These are phyloP conservation scores for Sula dactylatra DNA, from an alignment of 2,113 vertebrate species.

Conservation along the genomic window DNA sequence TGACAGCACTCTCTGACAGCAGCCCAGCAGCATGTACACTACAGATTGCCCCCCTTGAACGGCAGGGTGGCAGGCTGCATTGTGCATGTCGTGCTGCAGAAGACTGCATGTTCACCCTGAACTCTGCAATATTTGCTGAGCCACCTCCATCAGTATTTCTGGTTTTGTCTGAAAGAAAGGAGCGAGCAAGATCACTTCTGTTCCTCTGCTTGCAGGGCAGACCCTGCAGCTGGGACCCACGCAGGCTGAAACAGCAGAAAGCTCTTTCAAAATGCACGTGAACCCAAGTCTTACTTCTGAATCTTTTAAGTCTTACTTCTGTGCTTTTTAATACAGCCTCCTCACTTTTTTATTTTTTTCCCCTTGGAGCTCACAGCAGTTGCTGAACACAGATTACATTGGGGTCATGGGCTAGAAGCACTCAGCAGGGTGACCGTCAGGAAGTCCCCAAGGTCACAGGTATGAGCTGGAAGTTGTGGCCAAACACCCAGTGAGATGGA, in stretches of 20 bases:
- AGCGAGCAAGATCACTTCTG: not conserved
- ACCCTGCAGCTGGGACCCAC: not conserved
- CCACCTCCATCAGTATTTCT: not conserved
- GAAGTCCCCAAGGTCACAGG: not conserved
- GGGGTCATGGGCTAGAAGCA: not conserved
- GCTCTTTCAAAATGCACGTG: not conserved
- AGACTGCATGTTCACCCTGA: not conserved
- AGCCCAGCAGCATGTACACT: too few species aligned
- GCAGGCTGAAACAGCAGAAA: not conserved
- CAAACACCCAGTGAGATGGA: not conserved
- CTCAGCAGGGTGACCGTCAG: not conserved
- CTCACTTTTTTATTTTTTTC: not conserved
- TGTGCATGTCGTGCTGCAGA: not conserved
- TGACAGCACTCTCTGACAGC: not conserved
- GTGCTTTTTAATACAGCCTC: not conserved
- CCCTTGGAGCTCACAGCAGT: not conserved
- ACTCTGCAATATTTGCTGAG: not conserved
- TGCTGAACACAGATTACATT: accelerated
- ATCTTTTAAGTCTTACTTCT: not conserved
- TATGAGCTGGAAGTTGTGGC: not conserved
- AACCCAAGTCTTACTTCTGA: not conserved
- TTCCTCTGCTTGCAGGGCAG: not conserved
- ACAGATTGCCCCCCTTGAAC: not conserved
- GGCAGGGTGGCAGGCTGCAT: not conserved
- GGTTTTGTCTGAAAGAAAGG: not conserved